These are phyloP conservation scores for Craniophora ligustri DNA, from an alignment of 2,888 invertebrate species.

Conservation along the genomic window DNA sequence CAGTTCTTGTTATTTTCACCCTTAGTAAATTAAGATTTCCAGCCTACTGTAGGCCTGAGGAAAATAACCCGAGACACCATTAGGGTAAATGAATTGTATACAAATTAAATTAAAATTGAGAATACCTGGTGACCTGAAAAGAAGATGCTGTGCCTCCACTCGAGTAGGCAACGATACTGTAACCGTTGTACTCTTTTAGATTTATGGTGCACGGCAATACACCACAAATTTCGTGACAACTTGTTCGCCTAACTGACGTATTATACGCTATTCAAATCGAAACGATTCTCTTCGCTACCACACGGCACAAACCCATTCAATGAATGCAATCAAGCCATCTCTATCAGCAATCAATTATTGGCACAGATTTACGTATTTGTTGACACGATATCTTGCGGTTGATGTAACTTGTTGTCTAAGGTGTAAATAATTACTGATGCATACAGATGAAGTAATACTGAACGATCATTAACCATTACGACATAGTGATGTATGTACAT, in stretches of 20 bases:
- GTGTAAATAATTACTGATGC: slow-evolving; percentile 38
- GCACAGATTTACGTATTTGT: slow-evolving; percentile 28
- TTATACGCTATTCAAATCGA: slow-evolving; percentile 8
- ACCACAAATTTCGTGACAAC: background rate
- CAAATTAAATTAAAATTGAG: too few relatives aligned
- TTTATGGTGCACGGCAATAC: too few relatives aligned
- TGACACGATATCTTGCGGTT: slow-evolving; percentile 21
- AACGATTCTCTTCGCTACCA: slow-evolving; percentile 20
- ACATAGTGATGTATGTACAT: slow-evolving; percentile 8
- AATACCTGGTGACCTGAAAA: too few relatives aligned
- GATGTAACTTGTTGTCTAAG: slow-evolving; percentile 6
- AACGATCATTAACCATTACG: slow-evolving; percentile 14
- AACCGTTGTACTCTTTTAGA: too few relatives aligned
- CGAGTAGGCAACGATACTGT: too few relatives aligned
- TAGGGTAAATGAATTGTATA: too few relatives aligned
- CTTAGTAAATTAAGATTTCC: too few relatives aligned
- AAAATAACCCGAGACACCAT: too few relatives aligned
- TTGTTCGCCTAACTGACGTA: background rate
- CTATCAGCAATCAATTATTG: slow-evolving; percentile 34
- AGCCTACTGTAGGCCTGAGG: too few relatives aligned
- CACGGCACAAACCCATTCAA: slow-evolving; percentile 8
- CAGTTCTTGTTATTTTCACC: too few relatives aligned
- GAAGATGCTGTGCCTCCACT: too few relatives aligned
- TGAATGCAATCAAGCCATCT: slow-evolving; percentile 19
- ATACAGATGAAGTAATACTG: slow-evolving; percentile 33